These are phyloP conservation scores for Plagodis pulveraria DNA, from an alignment of 2,888 invertebrate species.

Conservation along the genomic window DNA sequence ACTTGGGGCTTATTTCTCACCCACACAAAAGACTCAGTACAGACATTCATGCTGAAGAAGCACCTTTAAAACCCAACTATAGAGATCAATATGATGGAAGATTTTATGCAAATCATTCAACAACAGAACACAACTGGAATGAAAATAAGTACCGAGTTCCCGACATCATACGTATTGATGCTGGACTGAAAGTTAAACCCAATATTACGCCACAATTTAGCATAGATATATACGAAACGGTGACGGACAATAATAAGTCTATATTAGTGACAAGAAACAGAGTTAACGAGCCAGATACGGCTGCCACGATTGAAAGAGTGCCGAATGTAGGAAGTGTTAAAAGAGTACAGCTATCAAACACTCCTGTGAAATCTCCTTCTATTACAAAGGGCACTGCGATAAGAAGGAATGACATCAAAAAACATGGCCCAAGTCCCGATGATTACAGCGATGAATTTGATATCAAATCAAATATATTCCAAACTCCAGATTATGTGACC, in stretches of 20 bases:
- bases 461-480: constrained; percentile 18
- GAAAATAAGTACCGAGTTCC: constrained; percentile 5
- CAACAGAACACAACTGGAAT: constrained; percentile 42
- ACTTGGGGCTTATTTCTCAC: not conserved
- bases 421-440: not conserved
- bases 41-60: not conserved
- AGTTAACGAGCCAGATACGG: constrained; percentile 17
- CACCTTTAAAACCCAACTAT: not conserved
- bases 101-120: constrained; percentile 54
- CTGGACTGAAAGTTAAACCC: constrained; percentile 10
- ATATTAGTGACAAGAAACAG: constrained; percentile 7
- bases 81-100: constrained; percentile 27
- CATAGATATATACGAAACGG: constrained; percentile 19
- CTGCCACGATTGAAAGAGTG: constrained; percentile 52
- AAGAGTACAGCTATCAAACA: constrained; percentile 48
- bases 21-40: not conserved
- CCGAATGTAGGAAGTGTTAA: constrained; percentile 52
- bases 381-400: constrained; percentile 7
- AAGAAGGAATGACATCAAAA: constrained; percentile 12
- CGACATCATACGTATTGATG: constrained; percentile 5
- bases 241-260: constrained; percentile 4
- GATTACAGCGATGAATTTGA: constrained; percentile 25
- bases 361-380: constrained; percentile 50
- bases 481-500: constrained; percentile 2
- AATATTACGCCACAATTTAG: constrained; percentile 20